Evolutionary conservation across 1,140 invertebrate species (phyloP), one percentile per base, ranked within the genome.

Genomic region (Acromyrmex heyeri): DNA sequence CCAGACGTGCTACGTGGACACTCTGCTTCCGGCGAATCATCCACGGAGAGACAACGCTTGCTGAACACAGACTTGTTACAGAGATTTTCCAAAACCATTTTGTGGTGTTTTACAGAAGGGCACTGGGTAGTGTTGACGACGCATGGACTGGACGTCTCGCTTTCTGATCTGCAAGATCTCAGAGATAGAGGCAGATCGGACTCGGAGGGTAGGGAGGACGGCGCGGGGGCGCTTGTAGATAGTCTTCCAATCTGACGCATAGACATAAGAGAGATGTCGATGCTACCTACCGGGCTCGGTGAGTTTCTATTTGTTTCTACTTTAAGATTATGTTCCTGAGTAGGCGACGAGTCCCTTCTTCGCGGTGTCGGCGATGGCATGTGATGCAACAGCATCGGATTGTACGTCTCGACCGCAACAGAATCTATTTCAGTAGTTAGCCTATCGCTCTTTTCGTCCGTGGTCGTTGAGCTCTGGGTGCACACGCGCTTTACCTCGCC

Each of bases 181-280:
- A 93, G 91, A 50, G 93, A 95, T 85, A 87, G 86, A 62, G 90
- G 94, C 69, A 91, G 91, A 81, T 94, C 95, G 53, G 94, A 30
- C 57, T 96, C 95, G 87, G 94, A 93, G 76, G 95, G 95, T 88
- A 96, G 91, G 62, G 96, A 96, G 64, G 96, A 97, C 10, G 95
- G 96, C 53, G 96, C 96, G 12, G 97, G 96, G 34, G 96, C 97
- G 85, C 96, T 97, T 0, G 96, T 96, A 2, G 96, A 97, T 77
- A 97, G 92, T 65, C 96, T 95, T 10, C 93, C 93, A 8, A 93
- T 88, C 27, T 92, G 92, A 61, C 92, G 92, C 16, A 93, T 90
- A 27, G 92, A 83, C 50, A 76, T 82, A 3, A 91, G 73, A 87
- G 88, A 91, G 67, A 95, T 95, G 21, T 95, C 94, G 34, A 95